Conservation (phyloP, 2,113 vertebrate species). For the Tretioscincus oriximinensis region DNA sequence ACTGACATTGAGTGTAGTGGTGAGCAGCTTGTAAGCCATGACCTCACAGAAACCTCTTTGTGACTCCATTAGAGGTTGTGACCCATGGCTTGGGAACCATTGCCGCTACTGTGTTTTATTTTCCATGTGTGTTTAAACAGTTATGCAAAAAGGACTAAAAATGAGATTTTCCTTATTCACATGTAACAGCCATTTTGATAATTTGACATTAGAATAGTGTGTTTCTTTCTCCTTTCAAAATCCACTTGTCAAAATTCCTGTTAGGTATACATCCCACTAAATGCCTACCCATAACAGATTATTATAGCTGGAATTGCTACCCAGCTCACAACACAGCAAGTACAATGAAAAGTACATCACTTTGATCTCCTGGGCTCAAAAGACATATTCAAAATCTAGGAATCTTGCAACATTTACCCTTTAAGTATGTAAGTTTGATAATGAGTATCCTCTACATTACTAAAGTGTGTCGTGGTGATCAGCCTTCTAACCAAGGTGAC, state of each 20-base stretch:
- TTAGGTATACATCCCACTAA: conserved; percentile 36
- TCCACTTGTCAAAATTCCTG: too few relatives aligned
- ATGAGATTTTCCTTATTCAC: conserved; percentile 42
- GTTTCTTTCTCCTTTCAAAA: too few relatives aligned
- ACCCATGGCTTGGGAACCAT: neutral
- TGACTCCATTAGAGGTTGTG: too few relatives aligned
- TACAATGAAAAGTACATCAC: conserved; percentile 72
- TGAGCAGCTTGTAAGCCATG: too few relatives aligned
- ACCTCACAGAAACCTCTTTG: too few relatives aligned
- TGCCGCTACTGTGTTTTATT: conserved; percentile 14
- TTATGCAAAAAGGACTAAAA: conserved; percentile 52
- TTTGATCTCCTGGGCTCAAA: conserved; percentile 73
- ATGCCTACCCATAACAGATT: conserved; percentile 74
- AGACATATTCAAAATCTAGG: conserved; percentile 65
- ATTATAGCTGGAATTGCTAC: conserved; percentile 72
- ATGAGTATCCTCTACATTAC: conserved; percentile 12
- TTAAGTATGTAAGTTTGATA: conserved; percentile 56
- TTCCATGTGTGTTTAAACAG: conserved; percentile 17
- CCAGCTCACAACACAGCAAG: conserved; percentile 62
- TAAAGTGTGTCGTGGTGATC: too few relatives aligned
- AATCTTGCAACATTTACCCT: conserved; percentile 67
- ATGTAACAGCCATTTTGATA: conserved; percentile 60
- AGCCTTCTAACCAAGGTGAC: too few relatives aligned
- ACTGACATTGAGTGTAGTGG: too few relatives aligned
- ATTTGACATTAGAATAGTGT: conserved; percentile 50